Conservation (phyloP, 2,113 vertebrate species). For the Dipodomys spectabilis region DNA sequence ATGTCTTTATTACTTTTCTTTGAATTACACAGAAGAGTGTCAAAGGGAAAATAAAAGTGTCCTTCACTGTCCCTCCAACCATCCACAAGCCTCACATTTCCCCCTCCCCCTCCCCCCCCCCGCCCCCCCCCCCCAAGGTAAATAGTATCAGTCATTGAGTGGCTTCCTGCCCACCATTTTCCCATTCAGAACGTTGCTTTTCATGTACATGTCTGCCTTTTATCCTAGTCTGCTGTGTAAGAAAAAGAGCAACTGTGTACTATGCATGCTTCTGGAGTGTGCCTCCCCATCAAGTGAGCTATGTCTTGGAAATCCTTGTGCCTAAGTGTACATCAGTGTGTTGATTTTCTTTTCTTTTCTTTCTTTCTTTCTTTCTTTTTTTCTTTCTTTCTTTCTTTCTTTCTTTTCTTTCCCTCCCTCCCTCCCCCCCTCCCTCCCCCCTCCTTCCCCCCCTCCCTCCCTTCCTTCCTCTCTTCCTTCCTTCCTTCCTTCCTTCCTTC, state of each 20-base stretch:
- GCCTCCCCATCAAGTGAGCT: neutral
- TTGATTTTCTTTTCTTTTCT: neutral
- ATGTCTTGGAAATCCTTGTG: neutral
- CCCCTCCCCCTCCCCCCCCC: no score
- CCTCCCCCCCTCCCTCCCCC: accelerated
- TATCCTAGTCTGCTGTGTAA: neutral
- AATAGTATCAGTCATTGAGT: accelerated
- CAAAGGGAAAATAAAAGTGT: neutral
- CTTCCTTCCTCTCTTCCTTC: no score
- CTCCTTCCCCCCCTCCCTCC: accelerated
- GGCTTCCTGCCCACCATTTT: neutral
- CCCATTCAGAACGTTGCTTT: neutral
- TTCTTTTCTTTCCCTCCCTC: no score
- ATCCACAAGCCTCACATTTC: neutral
- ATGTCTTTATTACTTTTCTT: neutral
- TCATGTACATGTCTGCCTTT: accelerated
- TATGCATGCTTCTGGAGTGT: neutral
- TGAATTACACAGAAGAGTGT: neutral
- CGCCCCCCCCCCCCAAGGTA: neutral
- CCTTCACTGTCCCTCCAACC: neutral
- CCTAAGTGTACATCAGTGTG: neutral
- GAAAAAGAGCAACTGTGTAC: neutral
- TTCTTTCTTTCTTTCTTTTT: no score
- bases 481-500: no score
- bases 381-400: no score